A percentile compares a stretch with the other conserved stretches of the same genome.
These are phyloP conservation scores for Rhamnusium bicolor DNA, from an alignment of 2,888 invertebrate genomes.

Conservation along the genomic window DNA sequence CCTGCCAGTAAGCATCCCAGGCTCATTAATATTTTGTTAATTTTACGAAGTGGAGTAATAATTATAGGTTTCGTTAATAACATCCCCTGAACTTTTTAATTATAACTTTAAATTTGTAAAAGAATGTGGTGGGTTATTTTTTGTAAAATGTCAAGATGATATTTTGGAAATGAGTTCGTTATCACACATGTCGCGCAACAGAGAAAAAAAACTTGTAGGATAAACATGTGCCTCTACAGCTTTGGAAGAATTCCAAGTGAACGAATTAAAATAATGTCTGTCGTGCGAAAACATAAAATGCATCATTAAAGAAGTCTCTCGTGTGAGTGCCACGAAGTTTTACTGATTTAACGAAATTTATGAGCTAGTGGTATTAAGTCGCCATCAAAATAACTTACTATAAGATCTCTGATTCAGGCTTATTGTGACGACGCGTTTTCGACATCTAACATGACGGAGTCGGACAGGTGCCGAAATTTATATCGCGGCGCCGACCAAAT, in stretches of 20 bases:
- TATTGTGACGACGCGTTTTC: slow-evolving; percentile 56
- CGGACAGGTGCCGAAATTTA: slow-evolving; percentile 62
- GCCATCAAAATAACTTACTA: slow-evolving; percentile 55
- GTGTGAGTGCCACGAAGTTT: slow-evolving; percentile 68
- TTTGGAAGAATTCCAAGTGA: slow-evolving; percentile 67
- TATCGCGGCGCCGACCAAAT: slow-evolving; percentile 55
- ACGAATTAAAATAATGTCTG: slow-evolving; percentile 72
- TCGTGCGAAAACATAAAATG: slow-evolving; percentile 72
- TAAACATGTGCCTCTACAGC: slow-evolving; percentile 65
- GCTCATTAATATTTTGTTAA: slow-evolving; percentile 47
- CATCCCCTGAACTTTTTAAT: slow-evolving; percentile 39
- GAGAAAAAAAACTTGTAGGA: slow-evolving; percentile 56
- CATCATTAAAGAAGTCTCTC: slow-evolving; percentile 71
- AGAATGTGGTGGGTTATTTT: slow-evolving; percentile 55
- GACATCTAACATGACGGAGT: slow-evolving; percentile 56
- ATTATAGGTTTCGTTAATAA: slow-evolving; percentile 27
- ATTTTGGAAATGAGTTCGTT: slow-evolving; percentile 64
- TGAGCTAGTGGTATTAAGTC: slow-evolving; percentile 60
- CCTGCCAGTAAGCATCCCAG: slow-evolving; percentile 35
- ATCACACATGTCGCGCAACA: slow-evolving; percentile 59
- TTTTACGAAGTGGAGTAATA: slow-evolving; percentile 24
- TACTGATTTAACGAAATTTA: slow-evolving; percentile 70
- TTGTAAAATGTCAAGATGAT: slow-evolving; percentile 48
- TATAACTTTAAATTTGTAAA: slow-evolving; percentile 39
- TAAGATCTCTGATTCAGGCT: slow-evolving; percentile 48